Percentiles rank a stretch among this genome's conserved stretches.
Conservation (phyloP, 2,888 invertebrate genomes). For the Nomada fabriciana region DNA sequence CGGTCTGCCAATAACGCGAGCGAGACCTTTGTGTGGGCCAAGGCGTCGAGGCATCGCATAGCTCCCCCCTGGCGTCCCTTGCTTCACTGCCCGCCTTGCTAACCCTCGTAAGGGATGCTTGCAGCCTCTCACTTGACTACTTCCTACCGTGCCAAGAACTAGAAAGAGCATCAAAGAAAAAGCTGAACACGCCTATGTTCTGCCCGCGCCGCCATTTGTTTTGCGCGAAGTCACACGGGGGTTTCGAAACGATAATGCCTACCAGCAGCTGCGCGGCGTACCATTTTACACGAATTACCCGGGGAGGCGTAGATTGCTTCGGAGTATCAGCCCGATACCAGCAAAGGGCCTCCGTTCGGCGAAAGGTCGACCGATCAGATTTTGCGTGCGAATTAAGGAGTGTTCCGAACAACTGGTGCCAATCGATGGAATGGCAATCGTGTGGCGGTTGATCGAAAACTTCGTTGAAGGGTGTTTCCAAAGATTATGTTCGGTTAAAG, state of each 20-base stretch:
- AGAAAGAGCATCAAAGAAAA: slow-evolving; percentile 80
- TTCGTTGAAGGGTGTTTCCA: not conserved
- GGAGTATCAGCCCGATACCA: slow-evolving; percentile 45
- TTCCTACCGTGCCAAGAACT: slow-evolving; percentile 73
- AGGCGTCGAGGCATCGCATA: slow-evolving; percentile 78
- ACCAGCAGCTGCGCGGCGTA: slow-evolving; percentile 67
- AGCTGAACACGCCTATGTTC: slow-evolving; percentile 74
- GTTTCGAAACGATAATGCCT: slow-evolving; percentile 70
- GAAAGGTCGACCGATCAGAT: slow-evolving; percentile 49
- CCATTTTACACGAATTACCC: slow-evolving; percentile 56
- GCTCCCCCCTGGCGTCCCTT: slow-evolving; percentile 65
- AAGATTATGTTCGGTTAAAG: not conserved
- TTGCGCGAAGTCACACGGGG: slow-evolving; percentile 73
- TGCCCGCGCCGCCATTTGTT: slow-evolving; percentile 75
- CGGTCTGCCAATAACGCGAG: slow-evolving; percentile 76
- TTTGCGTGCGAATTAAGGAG: slow-evolving; percentile 32
- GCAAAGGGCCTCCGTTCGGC: slow-evolving; percentile 29
- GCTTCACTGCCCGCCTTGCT: slow-evolving; percentile 55
- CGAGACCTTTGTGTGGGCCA: slow-evolving; percentile 77
- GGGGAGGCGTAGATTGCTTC: slow-evolving; percentile 47
- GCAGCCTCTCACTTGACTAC: slow-evolving; percentile 77
- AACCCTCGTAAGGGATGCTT: slow-evolving; percentile 73
- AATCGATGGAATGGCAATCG: slow-evolving; percentile 8
- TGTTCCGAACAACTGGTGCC: slow-evolving; percentile 7
- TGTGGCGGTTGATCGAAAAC: not conserved